These are phyloP conservation scores for Sebastes minor DNA, from an alignment of 2,797 vertebrate genomes.

Conservation along the genomic window DNA sequence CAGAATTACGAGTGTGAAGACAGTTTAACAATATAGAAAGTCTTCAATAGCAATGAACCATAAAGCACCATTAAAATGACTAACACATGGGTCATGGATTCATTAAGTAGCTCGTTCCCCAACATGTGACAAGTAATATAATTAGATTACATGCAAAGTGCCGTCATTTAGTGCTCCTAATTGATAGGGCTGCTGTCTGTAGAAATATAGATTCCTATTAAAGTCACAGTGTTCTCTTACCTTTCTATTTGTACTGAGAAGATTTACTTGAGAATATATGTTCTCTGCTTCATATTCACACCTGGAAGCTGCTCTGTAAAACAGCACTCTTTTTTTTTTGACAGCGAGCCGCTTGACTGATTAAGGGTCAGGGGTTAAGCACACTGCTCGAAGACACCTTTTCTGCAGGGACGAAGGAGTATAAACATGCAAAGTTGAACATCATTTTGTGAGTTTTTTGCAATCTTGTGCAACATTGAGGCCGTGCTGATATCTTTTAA, in stretches of 20 bases:
- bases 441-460: neutral
- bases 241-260: neutral
- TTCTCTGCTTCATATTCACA: slow-evolving; percentile 1
- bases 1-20: neutral
- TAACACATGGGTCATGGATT: slow-evolving; percentile 22
- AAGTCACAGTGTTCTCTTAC: neutral
- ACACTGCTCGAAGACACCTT: neutral
- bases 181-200: neutral
- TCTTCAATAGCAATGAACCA: neutral
- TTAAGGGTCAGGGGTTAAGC: slow-evolving; percentile 13
- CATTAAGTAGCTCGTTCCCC: slow-evolving; percentile 16
- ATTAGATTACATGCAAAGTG: slow-evolving; percentile 17
- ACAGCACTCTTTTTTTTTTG: neutral
- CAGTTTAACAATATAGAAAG: neutral
- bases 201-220: neutral
- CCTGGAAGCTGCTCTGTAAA: slow-evolving; percentile 10
- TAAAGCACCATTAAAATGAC: slow-evolving; percentile 10
- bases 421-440: neutral
- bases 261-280: neutral
- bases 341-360: neutral
- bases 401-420: neutral
- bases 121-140: slow-evolving; percentile 1
- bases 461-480: neutral
- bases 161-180: slow-evolving; percentile 5
- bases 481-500: neutral